Evolutionary conservation across 2,888 invertebrate species (phyloP), one percentile per base, ranked within the genome.

Genomic region (Nomada lathburiana): DNA sequence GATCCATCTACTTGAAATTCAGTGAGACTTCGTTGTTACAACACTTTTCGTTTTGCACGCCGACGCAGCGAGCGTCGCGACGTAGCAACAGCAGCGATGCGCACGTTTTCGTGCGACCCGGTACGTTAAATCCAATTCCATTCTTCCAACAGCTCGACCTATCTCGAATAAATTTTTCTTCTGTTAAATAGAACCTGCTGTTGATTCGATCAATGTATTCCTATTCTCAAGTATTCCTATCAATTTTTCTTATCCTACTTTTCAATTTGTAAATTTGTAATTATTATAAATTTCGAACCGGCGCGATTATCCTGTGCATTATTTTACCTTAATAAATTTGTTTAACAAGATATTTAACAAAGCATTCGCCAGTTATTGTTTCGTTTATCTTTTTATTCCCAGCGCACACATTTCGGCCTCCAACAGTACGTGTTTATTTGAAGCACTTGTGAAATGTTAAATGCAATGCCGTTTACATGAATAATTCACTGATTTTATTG

Each of bases 1-100:
- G 36, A 75, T 53, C 53, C 36, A 65, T 67, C 76, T 62, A n/a
- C 76, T 67, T 77, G 36, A 16, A 67, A 77, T 77, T 65, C 77
- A 60, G 3, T 57, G 42, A 36, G 23, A 16, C 52, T 36, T 9
- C 59, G 50, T 5, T 13, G 52, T 42, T 73, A 76, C 76, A 73
- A 26, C 76, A 42, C 10, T 60, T 77, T 77, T 77, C 77, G 67
- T 53, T 77, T 77, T 60, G 60, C 64, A 16, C 44, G 23, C 29
- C 7, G 57, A 20, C 57, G 36, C 23, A n/a, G 18, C 10, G 52
- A 23, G 50, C 72, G 53, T 70, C 55, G 76, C 47, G 72, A 63
- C 47, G 55, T 50, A 10, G 20, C 18, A 29, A 18, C 74, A 29
- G 11, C 36, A 13, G 26, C 53, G 23, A 2, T 4, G 29, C 16